Percentiles rank a stretch among this genome's conserved stretches.
Evolutionary conservation across 2,797 vertebrate genomes (phyloP).

Genomic region (Rhadinocentrus ornatus): DNA sequence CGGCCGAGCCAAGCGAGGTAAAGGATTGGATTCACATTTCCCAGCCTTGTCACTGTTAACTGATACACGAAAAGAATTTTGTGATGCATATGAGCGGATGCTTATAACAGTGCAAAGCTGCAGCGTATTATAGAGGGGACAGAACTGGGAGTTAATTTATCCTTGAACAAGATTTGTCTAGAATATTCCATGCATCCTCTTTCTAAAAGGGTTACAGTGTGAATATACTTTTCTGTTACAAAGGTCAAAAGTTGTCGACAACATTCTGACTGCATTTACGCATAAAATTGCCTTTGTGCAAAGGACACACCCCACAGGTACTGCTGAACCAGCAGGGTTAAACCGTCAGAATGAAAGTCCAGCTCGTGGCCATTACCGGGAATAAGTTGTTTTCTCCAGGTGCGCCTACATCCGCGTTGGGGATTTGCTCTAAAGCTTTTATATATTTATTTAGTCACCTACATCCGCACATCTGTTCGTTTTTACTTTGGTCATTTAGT

Average conservation of each 20-base stretch:
- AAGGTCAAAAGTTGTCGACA: constrained; percentile 1
- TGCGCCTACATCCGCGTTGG: constrained; percentile 1
- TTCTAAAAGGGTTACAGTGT: not conserved
- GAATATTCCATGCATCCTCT: not conserved
- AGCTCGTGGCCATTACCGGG: constrained; percentile 24
- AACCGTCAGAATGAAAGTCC: constrained; percentile 6
- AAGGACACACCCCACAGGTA: constrained; percentile 62
- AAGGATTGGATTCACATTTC: constrained; percentile 32
- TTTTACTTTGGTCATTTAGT: constrained; percentile 13
- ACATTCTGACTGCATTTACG: constrained; percentile 31
- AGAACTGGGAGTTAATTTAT: not conserved
- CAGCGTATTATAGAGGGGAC: not conserved
- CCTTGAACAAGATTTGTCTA: not conserved
- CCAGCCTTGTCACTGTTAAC: not conserved
- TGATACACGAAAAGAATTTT: not conserved
- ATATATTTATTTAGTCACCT: constrained; percentile 38
- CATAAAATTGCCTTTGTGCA: constrained; percentile 16
- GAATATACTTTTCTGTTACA: constrained; percentile 3
- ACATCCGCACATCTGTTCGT: constrained; percentile 7
- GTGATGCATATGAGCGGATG: not conserved
- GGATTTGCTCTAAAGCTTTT: constrained; percentile 30
- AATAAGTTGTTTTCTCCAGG: constrained; percentile 36
- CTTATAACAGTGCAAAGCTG: not conserved
- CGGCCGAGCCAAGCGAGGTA: constrained; percentile 96
- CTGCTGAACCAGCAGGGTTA: constrained; percentile 20